Percentiles rank a stretch among this genome's conserved stretches.
phyloP scores from a whole-genome alignment of 2,113 vertebrate species.

The Ceyx margarethae region DNA sequence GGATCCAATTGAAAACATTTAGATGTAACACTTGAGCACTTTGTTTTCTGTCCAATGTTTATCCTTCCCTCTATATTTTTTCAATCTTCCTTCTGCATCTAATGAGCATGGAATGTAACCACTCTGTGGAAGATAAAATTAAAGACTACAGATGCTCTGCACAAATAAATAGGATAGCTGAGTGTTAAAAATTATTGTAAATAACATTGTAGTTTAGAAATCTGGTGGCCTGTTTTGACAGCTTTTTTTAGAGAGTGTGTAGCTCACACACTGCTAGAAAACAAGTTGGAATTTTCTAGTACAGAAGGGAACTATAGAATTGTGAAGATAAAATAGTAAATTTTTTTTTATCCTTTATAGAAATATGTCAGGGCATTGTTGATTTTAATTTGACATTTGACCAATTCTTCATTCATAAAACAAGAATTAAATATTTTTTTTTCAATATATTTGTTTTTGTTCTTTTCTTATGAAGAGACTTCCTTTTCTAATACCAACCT shows the following conservation, averaged over 20 bases:
- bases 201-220: conserved; percentile 32
- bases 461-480: neutral
- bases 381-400: neutral
- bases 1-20: neutral
- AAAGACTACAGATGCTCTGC: conserved; percentile 7
- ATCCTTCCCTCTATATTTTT: conserved; percentile 10
- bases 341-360: neutral
- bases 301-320: neutral
- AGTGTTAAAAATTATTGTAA: conserved; percentile 46
- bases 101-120: neutral
- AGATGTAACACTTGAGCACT: conserved; percentile 1
- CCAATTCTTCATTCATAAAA: neutral
- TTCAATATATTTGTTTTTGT: neutral
- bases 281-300: neutral
- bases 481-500: neutral
- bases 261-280: neutral
- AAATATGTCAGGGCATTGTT: neutral
- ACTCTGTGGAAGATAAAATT: conserved; percentile 46
- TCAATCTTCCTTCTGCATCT: conserved; percentile 10
- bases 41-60: conserved; percentile 46
- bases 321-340: neutral
- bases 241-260: neutral
- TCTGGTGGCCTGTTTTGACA: neutral
- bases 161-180: conserved; percentile 24
- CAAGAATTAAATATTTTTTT: neutral